These are phyloP conservation scores for Rhopalosiphum padi DNA, from an alignment of 1,140 invertebrate genomes.

Conservation along the genomic window DNA sequence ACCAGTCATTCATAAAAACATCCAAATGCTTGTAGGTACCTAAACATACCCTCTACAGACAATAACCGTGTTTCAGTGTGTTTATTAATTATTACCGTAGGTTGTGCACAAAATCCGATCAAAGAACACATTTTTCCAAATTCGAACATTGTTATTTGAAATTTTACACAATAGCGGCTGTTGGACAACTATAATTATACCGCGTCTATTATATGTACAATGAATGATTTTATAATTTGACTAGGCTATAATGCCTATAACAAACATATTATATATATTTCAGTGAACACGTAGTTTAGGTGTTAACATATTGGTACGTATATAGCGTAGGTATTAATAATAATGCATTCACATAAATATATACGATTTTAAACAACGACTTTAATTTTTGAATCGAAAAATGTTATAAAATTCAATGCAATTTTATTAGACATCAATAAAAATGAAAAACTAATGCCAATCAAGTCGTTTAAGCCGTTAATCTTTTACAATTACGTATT, in stretches of 20 bases:
- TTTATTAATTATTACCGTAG: background rate
- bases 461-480: too few species aligned
- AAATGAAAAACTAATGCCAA: too few species aligned
- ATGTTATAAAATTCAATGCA: background rate
- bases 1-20: too few species aligned
- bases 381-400: background rate
- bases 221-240: background rate
- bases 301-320: background rate
- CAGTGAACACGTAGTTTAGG: background rate
- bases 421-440: too few species aligned
- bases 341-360: background rate
- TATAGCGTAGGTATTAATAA: background rate
- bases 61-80: background rate
- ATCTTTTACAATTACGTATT: background rate
- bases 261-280: background rate
- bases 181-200: background rate
- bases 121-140: background rate
- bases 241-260: background rate
- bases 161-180: background rate
- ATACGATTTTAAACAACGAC: background rate
- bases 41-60: background rate
- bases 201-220: background rate
- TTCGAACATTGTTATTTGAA: background rate
- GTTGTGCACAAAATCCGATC: background rate
- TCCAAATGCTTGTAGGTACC: too few species aligned